These are phyloP conservation scores for Anniella stebbinsi DNA, from an alignment of 2,797 vertebrate genomes.

Conservation along the genomic window DNA sequence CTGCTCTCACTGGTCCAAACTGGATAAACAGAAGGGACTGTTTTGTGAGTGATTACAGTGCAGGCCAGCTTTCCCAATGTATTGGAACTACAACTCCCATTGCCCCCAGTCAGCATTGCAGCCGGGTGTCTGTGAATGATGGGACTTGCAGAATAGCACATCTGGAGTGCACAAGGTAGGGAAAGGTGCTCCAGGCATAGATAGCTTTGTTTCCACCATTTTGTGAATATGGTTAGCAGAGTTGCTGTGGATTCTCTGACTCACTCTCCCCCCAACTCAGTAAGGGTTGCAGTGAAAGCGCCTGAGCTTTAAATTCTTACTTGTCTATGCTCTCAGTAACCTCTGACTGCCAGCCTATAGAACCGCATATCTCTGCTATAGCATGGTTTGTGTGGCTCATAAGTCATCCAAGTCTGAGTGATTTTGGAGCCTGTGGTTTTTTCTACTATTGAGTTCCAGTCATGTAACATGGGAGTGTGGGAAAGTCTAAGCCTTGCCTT, in stretches of 20 bases:
- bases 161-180: background rate
- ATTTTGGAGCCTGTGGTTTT: slow-evolving; percentile 73
- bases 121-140: too few species aligned
- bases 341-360: background rate
- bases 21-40: background rate
- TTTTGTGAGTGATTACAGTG: background rate
- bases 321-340: slow-evolving; percentile 36
- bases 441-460: slow-evolving; percentile 63
- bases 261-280: background rate
- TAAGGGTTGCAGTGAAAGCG: background rate
- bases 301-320: slow-evolving; percentile 29
- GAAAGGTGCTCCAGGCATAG: background rate
- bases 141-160: background rate
- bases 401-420: slow-evolving; percentile 65
- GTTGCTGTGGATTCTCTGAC: background rate
- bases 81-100: background rate
- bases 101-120: background rate
- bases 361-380: slow-evolving; percentile 23
- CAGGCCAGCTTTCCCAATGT: background rate
- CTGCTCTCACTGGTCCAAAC: slow-evolving; percentile 48
- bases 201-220: background rate
- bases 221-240: background rate
- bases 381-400: slow-evolving; percentile 28
- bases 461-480: slow-evolving; percentile 55
- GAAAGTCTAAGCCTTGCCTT: slow-evolving; percentile 61